Percentiles rank a stretch among this genome's conserved stretches.
These are phyloP conservation scores for Hecatera dysodea DNA, from an alignment of 2,888 invertebrate genomes.

Conservation along the genomic window DNA sequence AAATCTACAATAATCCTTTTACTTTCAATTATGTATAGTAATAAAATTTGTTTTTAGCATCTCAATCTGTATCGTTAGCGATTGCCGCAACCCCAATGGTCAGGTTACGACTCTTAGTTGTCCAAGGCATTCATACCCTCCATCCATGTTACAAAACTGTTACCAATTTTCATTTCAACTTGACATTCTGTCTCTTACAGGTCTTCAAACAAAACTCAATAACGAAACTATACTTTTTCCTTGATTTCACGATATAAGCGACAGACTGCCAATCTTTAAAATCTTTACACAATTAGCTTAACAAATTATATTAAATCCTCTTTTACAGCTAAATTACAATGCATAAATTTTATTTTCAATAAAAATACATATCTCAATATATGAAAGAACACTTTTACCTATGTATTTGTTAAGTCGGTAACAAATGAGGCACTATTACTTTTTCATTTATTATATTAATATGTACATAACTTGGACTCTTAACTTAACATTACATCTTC, in stretches of 20 bases:
- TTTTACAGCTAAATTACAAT: conserved; percentile 89
- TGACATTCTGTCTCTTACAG: conserved; percentile 71
- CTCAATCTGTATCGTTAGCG: conserved; percentile 70
- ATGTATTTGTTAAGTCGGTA: conserved; percentile 87
- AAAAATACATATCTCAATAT: conserved; percentile 89
- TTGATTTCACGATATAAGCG: conserved; percentile 72
- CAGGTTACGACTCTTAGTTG: conserved; percentile 53
- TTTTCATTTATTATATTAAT: conserved; percentile 71
- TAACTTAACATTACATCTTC: conserved; percentile 77
- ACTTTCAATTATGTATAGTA: conserved; percentile 85
- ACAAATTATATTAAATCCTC: conserved; percentile 89
- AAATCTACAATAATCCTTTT: conserved; percentile 89
- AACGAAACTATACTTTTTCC: conserved; percentile 62
- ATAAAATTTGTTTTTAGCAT: conserved; percentile 85
- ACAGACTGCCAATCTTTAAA: conserved; percentile 77
- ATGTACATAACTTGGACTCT: conserved; percentile 76
- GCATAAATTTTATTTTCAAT: conserved; percentile 87
- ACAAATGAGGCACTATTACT: conserved; percentile 88
- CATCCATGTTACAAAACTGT: conserved; percentile 69
- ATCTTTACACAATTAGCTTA: conserved; percentile 86
- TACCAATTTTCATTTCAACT: conserved; percentile 64
- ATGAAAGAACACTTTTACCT: conserved; percentile 88
- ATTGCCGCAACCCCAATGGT: conserved; percentile 62
- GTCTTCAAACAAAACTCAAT: conserved; percentile 55
- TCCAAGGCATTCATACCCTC: conserved; percentile 78